Base-by-base conservation (phyloP, 2,888 invertebrate species). In the Eristalis intricaria region DNA sequence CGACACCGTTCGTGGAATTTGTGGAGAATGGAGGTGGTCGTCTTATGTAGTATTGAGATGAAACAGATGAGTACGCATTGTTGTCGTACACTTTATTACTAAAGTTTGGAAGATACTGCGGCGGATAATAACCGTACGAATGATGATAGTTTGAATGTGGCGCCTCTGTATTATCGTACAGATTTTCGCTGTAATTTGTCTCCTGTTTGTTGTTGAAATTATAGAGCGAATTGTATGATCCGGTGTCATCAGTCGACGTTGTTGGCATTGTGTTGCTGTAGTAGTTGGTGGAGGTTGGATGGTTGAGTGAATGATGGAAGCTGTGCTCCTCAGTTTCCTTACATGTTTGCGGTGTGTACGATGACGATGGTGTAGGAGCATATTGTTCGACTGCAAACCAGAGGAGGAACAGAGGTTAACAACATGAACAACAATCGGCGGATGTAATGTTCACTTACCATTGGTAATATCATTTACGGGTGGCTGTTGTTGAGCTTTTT, bases 101-200 rank as follows among this genome's bases (percentile, higher is more conserved):
- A 43, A 91, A 89, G 68, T 90, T 91, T 74, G 91, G 89, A 90
- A 91, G 91, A 87, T 91, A 92, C n/a, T 90, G 91, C 11, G 90
- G 75, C 74, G 91, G 91, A 73, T 91, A 91, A 66, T 92, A 91
- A 63, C 90, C 90, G 61, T 92, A 92, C 15, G 90, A 89, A 84
- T 87, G 88, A 85, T 91, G 91, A 79, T 91, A 82, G 58, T 76
- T 87, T 22, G 87, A 56, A 23, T 79, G 80, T 0, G 87, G 64
- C 8, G 78, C 15, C 29, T 79, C 64, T 13, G 87, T 66, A 29
- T 71, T 87, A 10, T 83, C 83, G 63, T 64, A 83, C n/a, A 64
- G 63, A 69, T 76, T 65, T 75, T 87, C 83, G 64, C 56, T 87
- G 75, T 83, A 87, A 23, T 56, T 60, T 56, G 38, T 71, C 76